Evolutionary conservation across 2,113 vertebrate species (phyloP), one percentile per base, ranked within the genome.

Genomic region (Cricetomys ansorgei): DNA sequence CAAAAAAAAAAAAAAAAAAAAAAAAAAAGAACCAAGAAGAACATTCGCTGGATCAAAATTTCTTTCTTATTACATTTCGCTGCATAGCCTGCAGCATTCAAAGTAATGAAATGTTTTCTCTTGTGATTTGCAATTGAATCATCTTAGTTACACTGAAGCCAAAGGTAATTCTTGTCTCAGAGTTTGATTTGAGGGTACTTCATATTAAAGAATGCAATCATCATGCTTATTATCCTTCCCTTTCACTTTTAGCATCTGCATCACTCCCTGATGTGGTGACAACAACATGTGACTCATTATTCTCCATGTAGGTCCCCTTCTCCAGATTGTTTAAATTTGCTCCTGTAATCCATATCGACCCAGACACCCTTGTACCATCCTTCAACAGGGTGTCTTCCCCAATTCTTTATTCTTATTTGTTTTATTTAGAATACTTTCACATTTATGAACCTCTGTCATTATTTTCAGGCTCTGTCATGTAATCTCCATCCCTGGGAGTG

Each of bases 61-160:
- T 93, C 8, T 65, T 13, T 64, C 15, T 45, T 70, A 69, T 57
- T 59, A 50, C 23, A 25, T 45, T 57, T 16, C 77, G 34, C 25
- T 70, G n/a, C 64, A 37, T 43, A 90, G 19, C 17, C 79, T 84
- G 57, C 1, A 84, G 9, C 19, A 69, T 65, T 80, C 16, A 34
- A 94, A 72, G 23, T 40, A 89, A 81, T 76, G 48, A 90, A 87
- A 76, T 87, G 79, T 92, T 81, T 75, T 93, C 70, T 87, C 5
- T 76, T 13, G 45, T 84, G 40, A 92, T 75, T 95, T 94, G 75
- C 72, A 65, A 91, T 86, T 17, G 77, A 93, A 57, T 77, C 9
- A 91, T 88, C 37, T 90, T 59, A 67, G 45, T 65, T 93, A 83
- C 50, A 59, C n/a, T 94, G 73, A 94, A 79, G 64, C 27, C 64